Base-by-base conservation (phyloP, 2,888 invertebrate species). In the Gymnoscelis rufifasciata region DNA sequence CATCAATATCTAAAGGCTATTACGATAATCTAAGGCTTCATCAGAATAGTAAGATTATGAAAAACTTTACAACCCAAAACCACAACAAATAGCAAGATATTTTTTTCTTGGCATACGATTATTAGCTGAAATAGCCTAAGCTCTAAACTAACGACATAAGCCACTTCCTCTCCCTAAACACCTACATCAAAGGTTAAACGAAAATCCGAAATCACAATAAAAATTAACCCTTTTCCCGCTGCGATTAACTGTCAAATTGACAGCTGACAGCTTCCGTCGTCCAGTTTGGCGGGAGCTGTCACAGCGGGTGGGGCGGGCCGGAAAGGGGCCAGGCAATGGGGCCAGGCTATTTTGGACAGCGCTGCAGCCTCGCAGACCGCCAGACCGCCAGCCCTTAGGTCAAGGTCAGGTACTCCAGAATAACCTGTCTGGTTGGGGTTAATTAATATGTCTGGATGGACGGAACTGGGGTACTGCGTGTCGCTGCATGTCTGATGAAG, bases 181-280 rank as follows among this genome's bases (percentile, higher is more conserved):
- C n/a, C n/a, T n/a, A 11, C 11, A 23, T 10, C n/a, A 10, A 19
- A 19, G 19, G 19, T 10, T 23, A 23, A 19, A 27, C 12, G 33
- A 14, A 11, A 33, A 23, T n/a, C n/a, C n/a, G 10, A 28, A 11
- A 39, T 40, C 28, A 39, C n/a, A 14, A 31, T 31, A 5, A 31
- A n/a, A 1, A 14, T 10, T 19, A 33, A 33, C 62, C 62, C 63
- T 65, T 64, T 62, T 64, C 60, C 64, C 62, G 68, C 66, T 68
- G 68, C 54, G 68, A 64, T 62, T 59, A 64, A 63, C 63, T 74
- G 75, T 75, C 75, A 76, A 56, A 59, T 47, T 73, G 71, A 74
- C 71, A 73, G 68, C 61, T 61, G 71, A 74, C 72, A 74, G 68
- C 62, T 61, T 48, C 58, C 62, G 60, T 49, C 48, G 42, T 27